These are phyloP conservation scores for Dicrurus megarhynchus DNA, from an alignment of 2,113 vertebrate species.

Conservation along the genomic window DNA sequence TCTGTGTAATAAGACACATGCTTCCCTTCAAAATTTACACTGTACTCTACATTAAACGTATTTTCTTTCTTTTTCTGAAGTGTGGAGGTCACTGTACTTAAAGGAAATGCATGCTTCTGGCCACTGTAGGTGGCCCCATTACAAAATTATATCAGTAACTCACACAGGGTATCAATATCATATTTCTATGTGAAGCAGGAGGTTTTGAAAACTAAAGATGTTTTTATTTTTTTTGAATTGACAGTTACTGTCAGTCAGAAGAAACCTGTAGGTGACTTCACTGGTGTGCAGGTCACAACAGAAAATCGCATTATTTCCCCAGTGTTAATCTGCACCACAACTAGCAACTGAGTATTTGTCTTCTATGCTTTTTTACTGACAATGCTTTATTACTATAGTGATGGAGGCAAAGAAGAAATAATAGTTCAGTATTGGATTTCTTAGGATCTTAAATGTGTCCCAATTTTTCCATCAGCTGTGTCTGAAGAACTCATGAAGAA, in stretches of 20 bases:
- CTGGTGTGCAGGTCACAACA: not conserved
- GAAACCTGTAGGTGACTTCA: not conserved
- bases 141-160: not conserved
- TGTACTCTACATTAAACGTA: not conserved
- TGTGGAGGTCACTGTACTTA: not conserved
- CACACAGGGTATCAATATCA: not conserved
- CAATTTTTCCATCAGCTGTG: not conserved
- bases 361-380: not conserved
- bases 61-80: not conserved
- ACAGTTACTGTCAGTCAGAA: not conserved
- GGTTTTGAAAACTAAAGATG: not conserved
- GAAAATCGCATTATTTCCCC: not conserved
- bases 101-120: not conserved
- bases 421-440: not conserved
- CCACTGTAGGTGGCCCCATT: not conserved
- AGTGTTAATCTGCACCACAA: not conserved
- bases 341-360: not conserved
- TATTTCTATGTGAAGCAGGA: not conserved
- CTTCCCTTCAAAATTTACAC: not conserved
- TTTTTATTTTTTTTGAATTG: too few species aligned
- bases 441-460: not conserved
- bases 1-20: not conserved
- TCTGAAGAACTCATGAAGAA: not conserved
- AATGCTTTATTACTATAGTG: not conserved
- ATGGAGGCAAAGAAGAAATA: not conserved